phyloP scores from a whole-genome alignment of 2,797 vertebrate genomes.

The Scolopax rusticola region DNA sequence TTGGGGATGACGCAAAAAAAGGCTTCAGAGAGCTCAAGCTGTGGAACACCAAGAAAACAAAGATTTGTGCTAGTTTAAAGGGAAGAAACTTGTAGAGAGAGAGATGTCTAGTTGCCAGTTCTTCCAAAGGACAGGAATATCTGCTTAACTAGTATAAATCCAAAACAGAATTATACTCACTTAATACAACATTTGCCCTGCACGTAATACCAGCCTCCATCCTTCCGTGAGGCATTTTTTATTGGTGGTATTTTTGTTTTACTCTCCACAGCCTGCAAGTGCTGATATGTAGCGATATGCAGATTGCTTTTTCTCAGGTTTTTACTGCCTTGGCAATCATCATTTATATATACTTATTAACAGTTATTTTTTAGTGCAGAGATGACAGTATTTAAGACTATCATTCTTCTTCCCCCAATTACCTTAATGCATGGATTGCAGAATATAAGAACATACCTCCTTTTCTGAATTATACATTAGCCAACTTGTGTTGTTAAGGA shows the following conservation, averaged over 20 bases:
- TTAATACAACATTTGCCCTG: neutral
- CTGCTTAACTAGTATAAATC: neutral
- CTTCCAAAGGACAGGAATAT: neutral
- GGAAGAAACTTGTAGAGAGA: neutral
- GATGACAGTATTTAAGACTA: neutral
- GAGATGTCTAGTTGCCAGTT: neutral
- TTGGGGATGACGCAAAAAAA: neutral
- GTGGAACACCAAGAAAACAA: neutral
- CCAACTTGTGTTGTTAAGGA: neutral
- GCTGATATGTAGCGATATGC: rapidly evolving
- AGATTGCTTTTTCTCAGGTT: neutral
- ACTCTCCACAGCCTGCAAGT: neutral
- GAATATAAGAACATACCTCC: neutral
- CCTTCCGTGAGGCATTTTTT: neutral
- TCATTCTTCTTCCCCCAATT: neutral
- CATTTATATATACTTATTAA: neutral
- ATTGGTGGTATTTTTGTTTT: neutral
- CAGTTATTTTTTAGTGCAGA: neutral
- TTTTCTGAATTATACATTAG: neutral
- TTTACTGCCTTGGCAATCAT: neutral
- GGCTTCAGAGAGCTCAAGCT: neutral
- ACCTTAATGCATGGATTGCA: neutral
- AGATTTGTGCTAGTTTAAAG: neutral
- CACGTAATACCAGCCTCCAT: neutral
- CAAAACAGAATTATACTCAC: neutral